These are phyloP conservation scores for Grammomys surdaster DNA, from an alignment of 2,113 vertebrate genomes.

Conservation along the genomic window DNA sequence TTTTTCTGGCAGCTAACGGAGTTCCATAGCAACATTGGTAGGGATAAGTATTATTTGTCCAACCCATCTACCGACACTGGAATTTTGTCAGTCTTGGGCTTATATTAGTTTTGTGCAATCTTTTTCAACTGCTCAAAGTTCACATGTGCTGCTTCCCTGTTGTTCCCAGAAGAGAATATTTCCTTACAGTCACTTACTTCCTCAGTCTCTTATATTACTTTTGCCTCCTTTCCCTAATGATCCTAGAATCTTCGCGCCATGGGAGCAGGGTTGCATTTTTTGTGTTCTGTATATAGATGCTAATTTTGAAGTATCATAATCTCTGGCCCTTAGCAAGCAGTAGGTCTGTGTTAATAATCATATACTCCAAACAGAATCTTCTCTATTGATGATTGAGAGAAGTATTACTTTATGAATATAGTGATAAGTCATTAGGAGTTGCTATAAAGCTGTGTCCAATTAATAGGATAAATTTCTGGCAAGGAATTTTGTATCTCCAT, in stretches of 20 bases:
- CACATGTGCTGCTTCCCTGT: neutral
- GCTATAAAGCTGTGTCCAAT: neutral
- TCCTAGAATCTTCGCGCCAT: neutral
- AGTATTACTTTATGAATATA: neutral
- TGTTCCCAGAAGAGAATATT: neutral
- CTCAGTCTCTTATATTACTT: neutral
- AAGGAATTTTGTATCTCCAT: neutral
- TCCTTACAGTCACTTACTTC: neutral
- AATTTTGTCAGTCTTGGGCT: neutral
- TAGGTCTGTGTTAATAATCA: neutral
- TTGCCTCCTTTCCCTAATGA: neutral
- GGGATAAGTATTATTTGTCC: neutral
- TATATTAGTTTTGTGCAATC: neutral
- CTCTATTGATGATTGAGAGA: neutral
- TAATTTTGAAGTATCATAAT: neutral
- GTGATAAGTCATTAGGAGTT: neutral
- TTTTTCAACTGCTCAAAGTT: neutral
- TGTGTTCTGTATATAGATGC: neutral
- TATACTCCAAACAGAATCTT: neutral
- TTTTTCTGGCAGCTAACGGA: neutral
- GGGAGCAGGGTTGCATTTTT: neutral
- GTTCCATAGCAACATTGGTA: neutral
- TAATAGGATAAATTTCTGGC: neutral
- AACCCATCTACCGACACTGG: neutral
- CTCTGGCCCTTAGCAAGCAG: neutral